Evolutionary conservation across 2,888 invertebrate species (phyloP).

Genomic region (Leucophenga maculata): DNA sequence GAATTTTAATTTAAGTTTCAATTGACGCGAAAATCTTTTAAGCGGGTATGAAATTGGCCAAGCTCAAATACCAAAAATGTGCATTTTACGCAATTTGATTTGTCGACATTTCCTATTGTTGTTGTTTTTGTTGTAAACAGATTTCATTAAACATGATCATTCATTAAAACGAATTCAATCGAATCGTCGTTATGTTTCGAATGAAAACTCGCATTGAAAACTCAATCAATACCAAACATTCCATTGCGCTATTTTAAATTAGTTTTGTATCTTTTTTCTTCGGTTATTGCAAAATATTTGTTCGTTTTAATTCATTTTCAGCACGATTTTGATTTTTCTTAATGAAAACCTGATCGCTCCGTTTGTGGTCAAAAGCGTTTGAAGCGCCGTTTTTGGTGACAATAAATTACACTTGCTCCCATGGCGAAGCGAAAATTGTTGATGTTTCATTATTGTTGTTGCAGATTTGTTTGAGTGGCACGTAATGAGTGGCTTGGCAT

Average conservation of each 20-base stretch:
- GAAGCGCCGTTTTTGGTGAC: slow-evolving; percentile 48
- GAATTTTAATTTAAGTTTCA: slow-evolving; percentile 57
- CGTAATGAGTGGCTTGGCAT: slow-evolving; percentile 63
- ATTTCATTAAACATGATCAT: slow-evolving; percentile 18
- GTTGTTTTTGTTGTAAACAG: slow-evolving; percentile 22
- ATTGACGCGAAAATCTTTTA: background rate
- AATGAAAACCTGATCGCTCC: slow-evolving; percentile 7
- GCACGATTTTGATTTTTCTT: slow-evolving; percentile 35
- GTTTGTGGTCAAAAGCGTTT: slow-evolving; percentile 41
- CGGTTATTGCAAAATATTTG: slow-evolving; percentile 6
- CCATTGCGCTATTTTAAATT: slow-evolving; percentile 61
- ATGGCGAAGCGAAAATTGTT: slow-evolving; percentile 17
- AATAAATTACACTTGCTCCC: slow-evolving; percentile 60
- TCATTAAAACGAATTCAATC: slow-evolving; percentile 40
- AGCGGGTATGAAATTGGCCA: background rate
- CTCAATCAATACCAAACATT: slow-evolving; percentile 58
- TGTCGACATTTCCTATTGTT: slow-evolving; percentile 32
- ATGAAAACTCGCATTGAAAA: slow-evolving; percentile 42
- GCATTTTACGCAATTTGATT: slow-evolving; percentile 46
- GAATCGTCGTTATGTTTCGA: slow-evolving; percentile 29
- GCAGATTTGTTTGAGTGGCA: slow-evolving; percentile 36
- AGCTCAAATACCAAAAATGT: slow-evolving; percentile 36
- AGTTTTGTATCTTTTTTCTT: slow-evolving; percentile 35
- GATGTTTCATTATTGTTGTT: slow-evolving; percentile 12
- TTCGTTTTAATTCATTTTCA: slow-evolving; percentile 47